These are phyloP conservation scores for Falco cherrug DNA, from an alignment of 2,797 vertebrate genomes.

Conservation along the genomic window DNA sequence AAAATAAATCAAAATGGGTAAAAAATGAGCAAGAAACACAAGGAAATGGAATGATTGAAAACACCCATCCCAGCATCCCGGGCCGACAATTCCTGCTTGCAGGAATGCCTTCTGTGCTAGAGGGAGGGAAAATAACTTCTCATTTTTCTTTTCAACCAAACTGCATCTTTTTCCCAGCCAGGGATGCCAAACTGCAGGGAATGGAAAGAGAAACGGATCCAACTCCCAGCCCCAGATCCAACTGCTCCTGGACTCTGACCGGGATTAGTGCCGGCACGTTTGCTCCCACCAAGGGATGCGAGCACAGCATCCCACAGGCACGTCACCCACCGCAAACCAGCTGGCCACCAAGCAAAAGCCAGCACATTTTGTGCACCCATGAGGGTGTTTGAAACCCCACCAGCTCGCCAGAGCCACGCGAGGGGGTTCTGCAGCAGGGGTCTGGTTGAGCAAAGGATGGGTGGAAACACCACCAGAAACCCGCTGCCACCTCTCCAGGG, in stretches of 20 bases:
- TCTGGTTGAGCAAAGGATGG: not conserved
- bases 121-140: not conserved
- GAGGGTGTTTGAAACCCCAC: fast-evolving
- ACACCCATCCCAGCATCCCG: constrained; percentile 9
- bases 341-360: not conserved
- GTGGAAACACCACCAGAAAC: not conserved
- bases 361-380: fast-evolving
- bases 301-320: not conserved
- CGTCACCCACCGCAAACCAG: not conserved
- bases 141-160: not conserved
- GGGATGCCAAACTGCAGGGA: not conserved
- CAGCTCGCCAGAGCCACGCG: fast-evolving
- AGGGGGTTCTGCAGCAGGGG: not conserved
- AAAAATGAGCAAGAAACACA: constrained; percentile 44
- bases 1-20: constrained; percentile 45
- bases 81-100: not conserved
- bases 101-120: constrained; percentile 1
- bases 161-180: not conserved
- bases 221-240: not conserved
- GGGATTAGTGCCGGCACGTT: not conserved
- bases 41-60: constrained; percentile 51
- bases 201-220: not conserved
- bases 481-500: not conserved
- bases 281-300: fast-evolving
- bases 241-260: not conserved